These are phyloP conservation scores for Ips typographus DNA, from an alignment of 1,140 invertebrate species.

Conservation along the genomic window DNA sequence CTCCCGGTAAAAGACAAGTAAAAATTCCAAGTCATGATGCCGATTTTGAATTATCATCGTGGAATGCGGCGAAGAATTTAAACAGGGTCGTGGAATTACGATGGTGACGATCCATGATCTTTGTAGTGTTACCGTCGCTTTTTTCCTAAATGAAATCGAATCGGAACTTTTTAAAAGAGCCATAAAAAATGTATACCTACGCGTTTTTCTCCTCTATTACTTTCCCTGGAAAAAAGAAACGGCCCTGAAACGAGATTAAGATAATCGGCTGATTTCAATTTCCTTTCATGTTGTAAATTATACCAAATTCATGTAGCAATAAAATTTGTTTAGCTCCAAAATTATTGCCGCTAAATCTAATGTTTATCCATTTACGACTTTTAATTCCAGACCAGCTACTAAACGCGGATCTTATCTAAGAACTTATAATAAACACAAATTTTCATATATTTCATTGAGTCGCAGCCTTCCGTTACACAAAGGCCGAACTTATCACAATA, in stretches of 20 bases:
- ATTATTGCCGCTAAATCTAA: constrained; percentile 34
- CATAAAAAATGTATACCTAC: constrained; percentile 21
- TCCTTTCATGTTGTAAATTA: constrained; percentile 24
- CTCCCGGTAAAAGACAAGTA: constrained; percentile 40
- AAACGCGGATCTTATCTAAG: constrained; percentile 25
- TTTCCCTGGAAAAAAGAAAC: constrained; percentile 7
- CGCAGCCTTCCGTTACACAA: constrained; percentile 2
- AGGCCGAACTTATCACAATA: constrained; percentile 21
- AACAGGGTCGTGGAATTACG: neutral
- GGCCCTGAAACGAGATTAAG: constrained; percentile 18
- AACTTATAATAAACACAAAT: constrained; percentile 18
- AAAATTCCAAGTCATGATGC: constrained; percentile 42
- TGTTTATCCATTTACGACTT: constrained; percentile 28
- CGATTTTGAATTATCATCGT: constrained; percentile 45
- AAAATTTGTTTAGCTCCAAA: constrained; percentile 27
- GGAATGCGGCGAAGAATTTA: constrained; percentile 41
- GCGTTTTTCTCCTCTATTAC: neutral
- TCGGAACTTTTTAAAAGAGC: too few species aligned
- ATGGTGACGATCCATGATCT: neutral
- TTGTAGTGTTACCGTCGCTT: too few species aligned
- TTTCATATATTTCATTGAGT: constrained; percentile 18
- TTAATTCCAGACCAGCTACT: constrained; percentile 28
- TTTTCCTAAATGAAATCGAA: too few species aligned
- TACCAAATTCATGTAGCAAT: constrained; percentile 20
- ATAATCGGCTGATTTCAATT: constrained; percentile 17